Base-by-base conservation (phyloP, 2,113 vertebrate genomes). In the Leucopsar rothschildi region DNA sequence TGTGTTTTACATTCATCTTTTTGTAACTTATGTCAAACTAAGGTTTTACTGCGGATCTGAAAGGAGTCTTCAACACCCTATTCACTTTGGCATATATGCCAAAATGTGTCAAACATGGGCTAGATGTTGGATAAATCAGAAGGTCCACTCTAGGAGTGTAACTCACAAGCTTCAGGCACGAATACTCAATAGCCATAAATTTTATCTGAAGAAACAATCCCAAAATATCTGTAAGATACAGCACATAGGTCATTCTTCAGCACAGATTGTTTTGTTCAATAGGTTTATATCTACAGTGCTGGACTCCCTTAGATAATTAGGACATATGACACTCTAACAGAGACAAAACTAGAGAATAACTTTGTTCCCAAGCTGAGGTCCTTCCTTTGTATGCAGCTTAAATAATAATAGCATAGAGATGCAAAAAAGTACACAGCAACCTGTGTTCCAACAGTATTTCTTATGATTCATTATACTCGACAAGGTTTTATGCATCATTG, bases 241-340 rank as follows among this genome's bases (percentile, higher is more conserved):
- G 6, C 17, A 35, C 1, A 0, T 8, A 59, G 12, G 8, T 35
- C 1, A 1, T 14, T 88, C 35, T 68, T 72, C 68, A 52, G 14
- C 29, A 82, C 27, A 68, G 29, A 55, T 35, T 47, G 14, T 85
- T 73, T 69, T 42, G 16, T 47, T 68, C 61, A 64, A 7, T 23
- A 50, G 12, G 27, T 53, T 77, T 81, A 4, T 12, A 19, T 2
- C 18, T 37, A 25, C 14, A 47, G 5, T 29, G 10, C 16, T 42
- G 47, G 21, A 42, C 28, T 69, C 19, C 63, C 59, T 75, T 59
- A 49, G 42, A 20, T 56, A 55, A 60, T 39, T 47, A 27, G 9
- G 66, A 72, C 14, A 17, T 47, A 5, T 4, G 76, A 63, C 10
- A 9, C 28, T 39, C 20, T 69, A 40, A 33, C 11, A 77, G 44